Conservation (phyloP, 2,888 invertebrate genomes). For the Luperina nickerlii region DNA sequence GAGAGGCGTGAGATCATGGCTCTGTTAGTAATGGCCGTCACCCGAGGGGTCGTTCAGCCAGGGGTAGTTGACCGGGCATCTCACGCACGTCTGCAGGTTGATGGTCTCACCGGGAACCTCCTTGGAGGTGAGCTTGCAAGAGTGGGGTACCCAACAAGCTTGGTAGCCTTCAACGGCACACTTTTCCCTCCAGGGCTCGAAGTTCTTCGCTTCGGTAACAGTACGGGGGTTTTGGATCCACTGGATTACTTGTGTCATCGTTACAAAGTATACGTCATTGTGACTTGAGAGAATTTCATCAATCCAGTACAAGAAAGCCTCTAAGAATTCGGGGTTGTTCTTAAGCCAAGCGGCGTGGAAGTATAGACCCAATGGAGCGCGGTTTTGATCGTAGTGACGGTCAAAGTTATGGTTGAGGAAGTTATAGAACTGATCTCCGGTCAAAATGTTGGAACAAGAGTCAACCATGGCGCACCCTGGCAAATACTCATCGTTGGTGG, state of each 20-base stretch:
- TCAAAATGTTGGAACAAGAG: conserved; percentile 97
- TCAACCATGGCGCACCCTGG: conserved; percentile 98
- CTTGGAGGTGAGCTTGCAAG: conserved; percentile 97
- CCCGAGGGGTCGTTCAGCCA: conserved; percentile 98
- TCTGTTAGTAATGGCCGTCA: conserved; percentile 95
- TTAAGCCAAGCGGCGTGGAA: conserved; percentile 98
- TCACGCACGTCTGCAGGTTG: conserved; percentile 97
- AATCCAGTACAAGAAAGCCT: conserved; percentile 98
- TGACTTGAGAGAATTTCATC: conserved; percentile 96
- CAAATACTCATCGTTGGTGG: conserved; percentile 96
- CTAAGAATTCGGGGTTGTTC: conserved; percentile 97
- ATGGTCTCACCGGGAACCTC: conserved; percentile 98
- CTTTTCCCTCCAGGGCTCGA: conserved; percentile 98
- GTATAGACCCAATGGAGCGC: conserved; percentile 96
- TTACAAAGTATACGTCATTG: conserved; percentile 98
- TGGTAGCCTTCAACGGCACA: conserved; percentile 96
- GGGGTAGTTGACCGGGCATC: conserved; percentile 98
- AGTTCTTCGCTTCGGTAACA: conserved; percentile 95
- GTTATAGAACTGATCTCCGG: conserved; percentile 98
- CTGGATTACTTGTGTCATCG: conserved; percentile 98
- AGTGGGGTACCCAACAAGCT: conserved; percentile 96
- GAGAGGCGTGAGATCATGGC: conserved; percentile 86
- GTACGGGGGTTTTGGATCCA: conserved; percentile 98
- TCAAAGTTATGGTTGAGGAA: conserved; percentile 98
- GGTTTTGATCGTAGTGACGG: conserved; percentile 97